Conservation (phyloP, 2,888 invertebrate species). For the Phengaris arion region DNA sequence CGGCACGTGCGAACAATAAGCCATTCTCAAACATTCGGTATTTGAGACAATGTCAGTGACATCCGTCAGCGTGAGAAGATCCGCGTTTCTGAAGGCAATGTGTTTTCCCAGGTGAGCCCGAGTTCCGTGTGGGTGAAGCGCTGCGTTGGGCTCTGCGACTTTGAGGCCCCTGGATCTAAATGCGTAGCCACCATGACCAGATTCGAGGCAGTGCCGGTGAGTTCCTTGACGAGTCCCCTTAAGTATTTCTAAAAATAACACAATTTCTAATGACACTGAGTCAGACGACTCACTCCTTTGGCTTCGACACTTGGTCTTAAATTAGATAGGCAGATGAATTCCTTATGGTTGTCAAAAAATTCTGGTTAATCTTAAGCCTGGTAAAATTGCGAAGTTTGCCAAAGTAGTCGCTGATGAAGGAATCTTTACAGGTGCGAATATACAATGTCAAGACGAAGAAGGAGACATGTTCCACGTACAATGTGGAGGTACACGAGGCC, state of each 20-base stretch:
- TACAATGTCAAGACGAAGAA: slow-evolving; percentile 62
- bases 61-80: slow-evolving; percentile 63
- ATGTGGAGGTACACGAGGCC: slow-evolving; percentile 62
- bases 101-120: slow-evolving; percentile 68
- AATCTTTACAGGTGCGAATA: slow-evolving; percentile 59
- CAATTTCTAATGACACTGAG: too few relatives aligned
- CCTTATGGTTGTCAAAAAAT: not conserved
- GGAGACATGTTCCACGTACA: slow-evolving; percentile 64
- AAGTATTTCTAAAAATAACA: too few relatives aligned
- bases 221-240: slow-evolving; percentile 37
- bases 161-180: slow-evolving; percentile 52
- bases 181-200: slow-evolving; percentile 57
- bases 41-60: slow-evolving; percentile 41
- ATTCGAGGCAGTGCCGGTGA: slow-evolving; percentile 63
- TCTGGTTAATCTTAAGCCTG: not conserved
- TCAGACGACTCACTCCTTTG: too few relatives aligned
- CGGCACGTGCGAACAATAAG: not conserved
- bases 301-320: too few relatives aligned
- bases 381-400: not conserved
- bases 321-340: too few relatives aligned
- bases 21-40: not conserved
- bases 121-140: slow-evolving; percentile 70
- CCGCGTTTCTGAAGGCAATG: slow-evolving; percentile 48
- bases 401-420: not conserved
- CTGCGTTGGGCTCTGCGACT: slow-evolving; percentile 69